A percentile compares a stretch with the other conserved stretches of the same genome.
Evolutionary conservation across 2,113 vertebrate genomes (phyloP).

Genomic region (Fregata magnificens): DNA sequence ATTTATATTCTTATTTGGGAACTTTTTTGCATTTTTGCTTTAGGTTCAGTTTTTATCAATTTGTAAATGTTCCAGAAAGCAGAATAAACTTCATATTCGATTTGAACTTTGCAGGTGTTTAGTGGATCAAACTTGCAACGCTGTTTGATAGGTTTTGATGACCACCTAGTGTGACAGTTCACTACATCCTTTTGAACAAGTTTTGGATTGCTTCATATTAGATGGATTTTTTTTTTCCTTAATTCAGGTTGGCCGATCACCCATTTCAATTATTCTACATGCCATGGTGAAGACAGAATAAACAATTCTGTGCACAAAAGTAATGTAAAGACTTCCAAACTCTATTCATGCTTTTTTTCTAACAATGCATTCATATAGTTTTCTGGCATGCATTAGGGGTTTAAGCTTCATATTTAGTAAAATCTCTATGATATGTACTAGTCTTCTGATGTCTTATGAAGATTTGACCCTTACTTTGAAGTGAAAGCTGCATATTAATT

Average conservation of each 20-base stretch:
- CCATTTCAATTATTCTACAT: neutral
- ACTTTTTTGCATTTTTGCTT: neutral
- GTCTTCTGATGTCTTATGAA: neutral
- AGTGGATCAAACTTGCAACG: neutral
- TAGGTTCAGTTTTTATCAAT: neutral
- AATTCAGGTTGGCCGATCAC: neutral
- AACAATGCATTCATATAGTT: neutral
- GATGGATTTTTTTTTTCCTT: neutral
- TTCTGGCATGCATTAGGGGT: neutral
- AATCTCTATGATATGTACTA: neutral
- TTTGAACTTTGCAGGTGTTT: neutral
- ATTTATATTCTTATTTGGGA: neutral
- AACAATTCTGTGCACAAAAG: neutral
- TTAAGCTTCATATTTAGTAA: neutral
- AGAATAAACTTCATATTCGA: neutral
- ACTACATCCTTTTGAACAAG: neutral
- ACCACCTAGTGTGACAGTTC: neutral
- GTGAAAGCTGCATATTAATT: neutral
- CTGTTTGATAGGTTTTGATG: neutral
- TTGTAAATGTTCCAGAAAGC: neutral
- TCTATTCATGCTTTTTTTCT: neutral
- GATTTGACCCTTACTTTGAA: neutral
- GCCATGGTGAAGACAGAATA: neutral
- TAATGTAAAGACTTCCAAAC: neutral
- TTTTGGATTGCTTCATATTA: neutral